These are phyloP conservation scores for Physella acuta DNA, from an alignment of 1,140 invertebrate genomes.

Conservation along the genomic window DNA sequence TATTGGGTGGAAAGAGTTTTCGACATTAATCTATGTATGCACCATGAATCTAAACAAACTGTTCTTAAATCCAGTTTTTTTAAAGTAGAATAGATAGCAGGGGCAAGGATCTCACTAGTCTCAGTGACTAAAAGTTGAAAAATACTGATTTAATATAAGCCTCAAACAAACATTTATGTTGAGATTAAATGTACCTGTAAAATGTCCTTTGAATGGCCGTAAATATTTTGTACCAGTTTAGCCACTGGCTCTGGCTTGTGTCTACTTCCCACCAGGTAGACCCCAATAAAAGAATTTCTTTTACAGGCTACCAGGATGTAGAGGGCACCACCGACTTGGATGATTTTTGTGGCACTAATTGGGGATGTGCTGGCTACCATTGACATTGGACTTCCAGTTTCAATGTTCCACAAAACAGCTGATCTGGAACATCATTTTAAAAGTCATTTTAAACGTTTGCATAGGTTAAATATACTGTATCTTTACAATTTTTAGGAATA, in stretches of 20 bases:
- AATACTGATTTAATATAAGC: too few relatives aligned
- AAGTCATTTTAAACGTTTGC: too few relatives aligned
- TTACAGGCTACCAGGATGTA: not conserved
- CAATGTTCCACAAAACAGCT: conserved; percentile 10
- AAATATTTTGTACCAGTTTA: conserved; percentile 30
- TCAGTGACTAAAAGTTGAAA: too few relatives aligned
- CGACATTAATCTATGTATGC: too few relatives aligned
- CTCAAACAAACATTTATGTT: too few relatives aligned
- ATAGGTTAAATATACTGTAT: too few relatives aligned
- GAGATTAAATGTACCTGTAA: conserved; percentile 26
- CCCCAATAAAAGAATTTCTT: not conserved
- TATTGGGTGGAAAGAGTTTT: too few relatives aligned
- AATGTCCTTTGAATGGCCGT: conserved; percentile 34
- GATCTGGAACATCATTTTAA: conserved; percentile 4
- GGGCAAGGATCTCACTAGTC: too few relatives aligned
- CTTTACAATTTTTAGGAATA: too few relatives aligned
- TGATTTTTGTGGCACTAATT: conserved; percentile 7
- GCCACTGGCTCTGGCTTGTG: conserved; percentile 23
- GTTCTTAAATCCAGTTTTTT: too few relatives aligned
- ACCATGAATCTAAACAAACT: too few relatives aligned
- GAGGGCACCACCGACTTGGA: not conserved
- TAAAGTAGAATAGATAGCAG: too few relatives aligned
- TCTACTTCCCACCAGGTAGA: conserved; percentile 26
- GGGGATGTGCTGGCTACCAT: conserved; percentile 7
- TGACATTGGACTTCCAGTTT: conserved; percentile 10